Conservation (phyloP, 2,113 vertebrate genomes). For the Pteruthius melanotis region DNA sequence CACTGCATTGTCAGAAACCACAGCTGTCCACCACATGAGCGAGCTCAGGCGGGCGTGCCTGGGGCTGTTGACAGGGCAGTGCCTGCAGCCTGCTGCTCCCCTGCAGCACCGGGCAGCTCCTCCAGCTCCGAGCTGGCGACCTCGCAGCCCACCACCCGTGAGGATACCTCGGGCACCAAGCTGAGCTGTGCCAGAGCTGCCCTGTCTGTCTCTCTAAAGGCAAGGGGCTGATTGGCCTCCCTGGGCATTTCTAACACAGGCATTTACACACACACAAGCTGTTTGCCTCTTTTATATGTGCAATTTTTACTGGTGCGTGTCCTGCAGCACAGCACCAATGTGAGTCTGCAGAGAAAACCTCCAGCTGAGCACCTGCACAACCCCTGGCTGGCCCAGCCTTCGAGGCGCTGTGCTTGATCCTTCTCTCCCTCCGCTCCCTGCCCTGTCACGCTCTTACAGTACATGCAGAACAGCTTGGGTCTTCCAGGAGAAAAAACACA, state of each 20-base stretch:
- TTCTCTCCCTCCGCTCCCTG: background rate
- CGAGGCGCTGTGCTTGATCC: rapidly evolving
- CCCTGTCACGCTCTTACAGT: background rate
- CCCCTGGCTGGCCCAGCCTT: background rate
- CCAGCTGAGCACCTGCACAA: rapidly evolving
- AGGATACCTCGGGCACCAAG: rapidly evolving
- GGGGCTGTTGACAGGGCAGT: background rate
- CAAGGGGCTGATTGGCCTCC: background rate
- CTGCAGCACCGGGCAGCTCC: background rate
- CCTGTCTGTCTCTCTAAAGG: background rate
- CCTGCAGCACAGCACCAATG: rapidly evolving
- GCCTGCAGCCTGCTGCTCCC: background rate
- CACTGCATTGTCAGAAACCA: background rate
- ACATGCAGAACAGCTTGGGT: background rate
- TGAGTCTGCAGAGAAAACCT: rapidly evolving
- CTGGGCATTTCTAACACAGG: background rate
- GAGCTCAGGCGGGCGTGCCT: background rate
- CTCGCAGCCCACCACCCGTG: rapidly evolving
- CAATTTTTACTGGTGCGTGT: rapidly evolving
- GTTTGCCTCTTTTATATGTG: rapidly evolving
- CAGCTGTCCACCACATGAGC: constrained; percentile 61
- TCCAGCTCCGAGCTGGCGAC: rapidly evolving
- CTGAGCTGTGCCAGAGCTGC: background rate
- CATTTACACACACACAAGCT: rapidly evolving
- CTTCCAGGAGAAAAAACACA: background rate